These are phyloP conservation scores for Merops nubicus DNA, from an alignment of 2,113 vertebrate genomes.

Conservation along the genomic window DNA sequence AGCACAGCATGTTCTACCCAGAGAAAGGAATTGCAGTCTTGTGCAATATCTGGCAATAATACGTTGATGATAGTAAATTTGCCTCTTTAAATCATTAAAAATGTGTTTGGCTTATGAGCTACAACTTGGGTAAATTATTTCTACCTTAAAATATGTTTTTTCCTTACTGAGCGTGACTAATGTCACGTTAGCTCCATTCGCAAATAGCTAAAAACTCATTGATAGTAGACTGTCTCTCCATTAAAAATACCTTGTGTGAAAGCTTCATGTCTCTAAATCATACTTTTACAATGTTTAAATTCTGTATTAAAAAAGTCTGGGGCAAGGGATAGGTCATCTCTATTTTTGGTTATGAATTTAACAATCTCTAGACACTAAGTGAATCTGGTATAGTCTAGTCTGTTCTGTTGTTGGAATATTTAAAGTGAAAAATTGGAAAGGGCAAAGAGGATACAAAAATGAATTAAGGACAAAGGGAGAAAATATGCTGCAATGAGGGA, in stretches of 20 bases:
- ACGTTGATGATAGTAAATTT: neutral
- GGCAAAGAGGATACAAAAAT: neutral
- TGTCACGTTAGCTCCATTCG: neutral
- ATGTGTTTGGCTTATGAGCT: neutral
- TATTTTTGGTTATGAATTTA: neutral
- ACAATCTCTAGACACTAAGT: neutral
- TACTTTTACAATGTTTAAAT: neutral
- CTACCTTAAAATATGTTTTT: neutral
- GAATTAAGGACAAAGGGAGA: neutral
- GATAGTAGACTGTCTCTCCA: neutral
- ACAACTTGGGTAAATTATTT: neutral
- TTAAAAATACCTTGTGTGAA: neutral
- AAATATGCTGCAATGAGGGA: neutral
- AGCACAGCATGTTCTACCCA: neutral
- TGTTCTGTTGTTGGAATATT: neutral
- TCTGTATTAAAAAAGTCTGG: neutral
- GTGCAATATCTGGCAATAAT: neutral
- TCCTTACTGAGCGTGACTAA: neutral
- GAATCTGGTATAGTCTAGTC: neutral
- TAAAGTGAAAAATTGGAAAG: neutral
- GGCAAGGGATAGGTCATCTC: neutral
- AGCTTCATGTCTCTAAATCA: neutral
- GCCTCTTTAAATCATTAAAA: neutral
- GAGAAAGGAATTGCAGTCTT: neutral
- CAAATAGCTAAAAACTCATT: neutral